phyloP scores from a whole-genome alignment of 2,888 invertebrate genomes.

The Metellina segmentata region DNA sequence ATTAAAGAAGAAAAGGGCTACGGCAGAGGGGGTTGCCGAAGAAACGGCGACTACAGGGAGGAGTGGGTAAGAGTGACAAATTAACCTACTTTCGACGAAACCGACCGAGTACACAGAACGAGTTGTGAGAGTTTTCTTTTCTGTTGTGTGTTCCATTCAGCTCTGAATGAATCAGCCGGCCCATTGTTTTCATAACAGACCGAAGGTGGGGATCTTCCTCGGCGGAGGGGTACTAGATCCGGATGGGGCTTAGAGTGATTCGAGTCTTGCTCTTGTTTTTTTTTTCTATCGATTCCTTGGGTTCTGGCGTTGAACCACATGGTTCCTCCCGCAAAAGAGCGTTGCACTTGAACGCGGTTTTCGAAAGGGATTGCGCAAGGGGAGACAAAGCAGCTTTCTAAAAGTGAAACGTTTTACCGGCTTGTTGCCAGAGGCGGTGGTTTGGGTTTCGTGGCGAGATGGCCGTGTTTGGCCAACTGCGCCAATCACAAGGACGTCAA shows the following conservation, averaged over 20 bases:
- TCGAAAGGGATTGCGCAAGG: background rate
- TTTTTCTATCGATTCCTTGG: background rate
- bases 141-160: background rate
- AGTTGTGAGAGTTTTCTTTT: background rate
- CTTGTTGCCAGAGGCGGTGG: too few species aligned
- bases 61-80: constrained; percentile 41
- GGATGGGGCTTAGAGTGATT: background rate
- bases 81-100: constrained; percentile 39
- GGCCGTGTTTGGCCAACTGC: too few species aligned
- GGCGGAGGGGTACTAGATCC: constrained; percentile 1
- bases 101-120: background rate
- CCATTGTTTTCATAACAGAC: constrained; percentile 25
- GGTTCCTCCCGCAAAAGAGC: background rate
- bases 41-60: background rate
- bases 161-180: constrained; percentile 6
- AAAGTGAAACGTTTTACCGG: too few species aligned
- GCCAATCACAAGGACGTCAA: too few species aligned
- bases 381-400: too few species aligned
- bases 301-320: background rate
- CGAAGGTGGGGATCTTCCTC: background rate
- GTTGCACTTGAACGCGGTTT: background rate
- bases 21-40: background rate
- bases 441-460: too few species aligned
- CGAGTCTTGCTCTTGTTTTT: background rate
- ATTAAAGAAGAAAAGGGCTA: too few species aligned